Evolutionary conservation across 2,797 vertebrate species (phyloP).

Genomic region (Galago senegalensis): DNA sequence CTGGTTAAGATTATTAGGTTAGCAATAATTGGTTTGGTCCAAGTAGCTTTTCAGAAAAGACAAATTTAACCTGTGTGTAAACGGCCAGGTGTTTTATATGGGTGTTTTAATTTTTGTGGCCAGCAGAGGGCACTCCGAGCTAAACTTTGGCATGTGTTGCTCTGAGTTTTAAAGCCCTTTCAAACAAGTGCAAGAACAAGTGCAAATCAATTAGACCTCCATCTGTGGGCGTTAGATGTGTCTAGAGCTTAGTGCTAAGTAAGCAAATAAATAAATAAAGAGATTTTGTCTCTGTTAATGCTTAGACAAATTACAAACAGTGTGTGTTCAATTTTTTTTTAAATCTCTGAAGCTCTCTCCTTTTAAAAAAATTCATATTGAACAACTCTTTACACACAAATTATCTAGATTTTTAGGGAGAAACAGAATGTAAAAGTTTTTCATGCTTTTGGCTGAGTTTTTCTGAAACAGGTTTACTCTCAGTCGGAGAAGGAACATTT

Average conservation of each 20-base stretch:
- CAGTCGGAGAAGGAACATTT: background rate
- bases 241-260: background rate
- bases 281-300: background rate
- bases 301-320: background rate
- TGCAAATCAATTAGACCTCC: background rate
- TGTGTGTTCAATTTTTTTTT: background rate
- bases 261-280: background rate
- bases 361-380: background rate
- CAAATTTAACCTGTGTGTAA: background rate
- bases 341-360: background rate
- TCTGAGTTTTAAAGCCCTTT: background rate
- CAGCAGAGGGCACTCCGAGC: slow-evolving; percentile 82
- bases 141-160: slow-evolving; percentile 60
- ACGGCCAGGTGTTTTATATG: rapidly evolving
- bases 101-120: rapidly evolving
- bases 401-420: background rate
- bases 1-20: background rate
- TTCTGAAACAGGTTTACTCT: background rate
- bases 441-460: background rate
- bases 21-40: background rate
- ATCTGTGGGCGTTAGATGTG: rapidly evolving
- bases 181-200: background rate
- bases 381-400: background rate
- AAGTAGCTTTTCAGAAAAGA: background rate
- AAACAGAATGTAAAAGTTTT: background rate